Base-by-base conservation (phyloP, 2,113 vertebrate species). In the Aythya baeri region DNA sequence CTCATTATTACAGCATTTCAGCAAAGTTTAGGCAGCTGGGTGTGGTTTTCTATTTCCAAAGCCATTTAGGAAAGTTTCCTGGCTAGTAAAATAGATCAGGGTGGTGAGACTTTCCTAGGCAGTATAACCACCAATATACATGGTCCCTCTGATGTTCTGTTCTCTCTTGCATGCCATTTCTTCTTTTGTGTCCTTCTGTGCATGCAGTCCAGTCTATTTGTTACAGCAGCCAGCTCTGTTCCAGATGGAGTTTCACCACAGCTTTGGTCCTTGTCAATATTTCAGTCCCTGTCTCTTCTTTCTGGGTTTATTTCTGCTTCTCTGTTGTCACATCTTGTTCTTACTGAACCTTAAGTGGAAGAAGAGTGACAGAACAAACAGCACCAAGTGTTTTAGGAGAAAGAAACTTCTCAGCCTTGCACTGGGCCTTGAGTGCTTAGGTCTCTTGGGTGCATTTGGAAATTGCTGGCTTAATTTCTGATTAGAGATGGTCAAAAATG, bases 81-180 rank as follows among this genome's bases (percentile, higher is more conserved):
- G 81, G 20, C 5, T 20, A 44, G 17, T 46, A 10, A 58, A 63
- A 80, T 6, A 43, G 9, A 9, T 86, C 65, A 41, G 11, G 32
- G 43, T 32, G 50, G 27, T 85, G 10, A 8, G 11, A 63, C 29
- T 62, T 92, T 62, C n/a, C 27, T 22, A 41, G 41, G 32, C 12
- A 34, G 10, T 10, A 6, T 25, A 59, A 76, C 22, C 61, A 76
- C 11, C 8, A 58, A 14, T 34, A 71, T 14, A 29, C 13, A 29
- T 0, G 0, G 44, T 41, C 18, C 13, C 5, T 58, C 36, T 43
- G 46, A 50, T 66, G 8, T 9, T 59, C 27, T 66, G 2, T 27
- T 74, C 7, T 71, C 25, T 75, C 36, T 31, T 58, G 10, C 34
- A 7, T 31, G 27, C 52, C 9, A 3, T 54, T 85, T 61, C 31